Base-by-base conservation (phyloP, 2,888 invertebrate species). In the Cryptus armator region DNA sequence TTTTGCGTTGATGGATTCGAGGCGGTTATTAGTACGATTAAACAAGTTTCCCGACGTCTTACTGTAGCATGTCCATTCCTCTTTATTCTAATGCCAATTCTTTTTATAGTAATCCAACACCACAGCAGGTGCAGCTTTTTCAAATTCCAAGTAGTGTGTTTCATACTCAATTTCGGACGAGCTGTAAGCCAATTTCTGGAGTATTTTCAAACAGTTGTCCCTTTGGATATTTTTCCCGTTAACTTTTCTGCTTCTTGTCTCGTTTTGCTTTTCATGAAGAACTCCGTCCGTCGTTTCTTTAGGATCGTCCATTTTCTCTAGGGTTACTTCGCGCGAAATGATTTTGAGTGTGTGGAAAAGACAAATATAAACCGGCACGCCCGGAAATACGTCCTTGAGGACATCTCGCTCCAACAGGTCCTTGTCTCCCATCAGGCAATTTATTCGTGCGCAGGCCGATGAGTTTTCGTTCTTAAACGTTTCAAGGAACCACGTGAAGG, bases 401-500 rank as follows among this genome's bases (percentile, higher is more conserved):
- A n/a, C n/a, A n/a, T n/a, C n/a, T n/a, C n/a, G n/a, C n/a, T n/a
- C n/a, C n/a, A n/a, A n/a, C n/a, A n/a, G n/a, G 70, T 88, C 88
- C 53, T 87, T 88, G 19, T 87, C 84, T 3, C 74, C 70, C 87
- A 88, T 87, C 1, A 86, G 51, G 10, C 80, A 84, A 37, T 70
- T 53, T 0, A 88, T 82, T 32, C 74, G 53, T 0, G 32, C 1
- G 14, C 81, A 86, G 4, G 82, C 71, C 16, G 70, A 59, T 32
- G 16, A 14, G 44, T 87, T 81, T 12, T 72, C 48, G 53, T 67
- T 46, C 71, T 72, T 81, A 59, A 88, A 86, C 16, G 66, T 56
- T 46, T 84, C 48, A 9, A 87, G 75, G 48, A 87, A 84, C 83
- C 85, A 84, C 3, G 83, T 62, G 9, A 86, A 59, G 2, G 78